Conservation (phyloP, 2,797 vertebrate species). For the Pyrocephalus nanus region DNA sequence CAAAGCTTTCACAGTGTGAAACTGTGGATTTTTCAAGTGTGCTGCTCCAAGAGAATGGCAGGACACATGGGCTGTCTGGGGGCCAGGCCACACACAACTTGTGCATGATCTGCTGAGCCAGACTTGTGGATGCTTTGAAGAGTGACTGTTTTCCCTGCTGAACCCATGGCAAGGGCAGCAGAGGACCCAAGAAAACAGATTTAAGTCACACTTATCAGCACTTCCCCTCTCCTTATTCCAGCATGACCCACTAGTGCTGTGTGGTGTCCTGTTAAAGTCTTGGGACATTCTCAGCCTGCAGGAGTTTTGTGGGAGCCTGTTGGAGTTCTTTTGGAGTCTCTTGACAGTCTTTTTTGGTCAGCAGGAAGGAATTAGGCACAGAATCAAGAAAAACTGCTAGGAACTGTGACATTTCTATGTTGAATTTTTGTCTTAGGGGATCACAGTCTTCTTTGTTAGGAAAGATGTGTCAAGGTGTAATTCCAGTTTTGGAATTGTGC, state of each 20-base stretch:
- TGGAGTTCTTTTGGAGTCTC: not conserved
- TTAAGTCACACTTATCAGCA: not conserved
- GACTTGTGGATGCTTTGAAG: not conserved
- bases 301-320: not conserved
- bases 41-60: not conserved
- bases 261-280: not conserved
- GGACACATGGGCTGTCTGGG: not conserved
- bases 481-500: not conserved
- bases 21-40: not conserved
- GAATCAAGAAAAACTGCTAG: not conserved
- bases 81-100: not conserved
- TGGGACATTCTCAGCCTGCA: not conserved
- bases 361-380: not conserved
- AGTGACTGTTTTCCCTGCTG: not conserved
- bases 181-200: not conserved
- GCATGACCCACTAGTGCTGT: rapidly evolving
- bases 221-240: not conserved
- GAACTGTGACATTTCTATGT: not conserved
- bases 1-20: not conserved
- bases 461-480: not conserved
- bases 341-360: not conserved
- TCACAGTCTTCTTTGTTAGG: not conserved
- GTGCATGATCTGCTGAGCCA: not conserved
- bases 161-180: not conserved
- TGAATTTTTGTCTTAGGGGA: not conserved